Conservation (phyloP, 2,113 vertebrate genomes). For the Sapayoa aenigma region DNA sequence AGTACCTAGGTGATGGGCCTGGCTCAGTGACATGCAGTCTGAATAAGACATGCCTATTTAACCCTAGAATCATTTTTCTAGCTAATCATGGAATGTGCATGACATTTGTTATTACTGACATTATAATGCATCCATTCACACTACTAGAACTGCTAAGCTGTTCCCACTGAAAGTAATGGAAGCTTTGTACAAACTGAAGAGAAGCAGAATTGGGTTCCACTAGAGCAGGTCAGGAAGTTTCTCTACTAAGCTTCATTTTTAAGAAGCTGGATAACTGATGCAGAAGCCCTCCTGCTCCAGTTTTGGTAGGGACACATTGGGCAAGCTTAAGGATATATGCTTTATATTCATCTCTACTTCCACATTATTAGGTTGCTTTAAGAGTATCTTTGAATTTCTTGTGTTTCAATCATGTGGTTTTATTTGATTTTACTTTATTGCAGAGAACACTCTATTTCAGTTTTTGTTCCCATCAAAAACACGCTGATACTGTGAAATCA, state of each 20-base stretch:
- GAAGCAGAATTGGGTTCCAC: neutral
- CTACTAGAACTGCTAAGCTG: conserved; percentile 33
- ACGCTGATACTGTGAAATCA: neutral
- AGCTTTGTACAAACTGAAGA: conserved; percentile 43
- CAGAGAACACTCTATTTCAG: neutral
- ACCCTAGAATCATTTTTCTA: conserved; percentile 62
- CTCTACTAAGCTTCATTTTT: neutral
- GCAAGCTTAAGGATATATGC: neutral
- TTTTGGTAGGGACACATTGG: neutral
- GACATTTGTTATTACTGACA: conserved; percentile 64
- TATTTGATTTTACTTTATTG: neutral
- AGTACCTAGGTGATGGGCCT: conserved; percentile 49
- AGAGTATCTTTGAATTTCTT: neutral
- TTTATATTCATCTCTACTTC: neutral
- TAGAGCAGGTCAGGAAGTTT: neutral
- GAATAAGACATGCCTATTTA: conserved; percentile 65
- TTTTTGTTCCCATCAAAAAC: neutral
- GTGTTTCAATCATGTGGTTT: neutral
- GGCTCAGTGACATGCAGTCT: conserved; percentile 43
- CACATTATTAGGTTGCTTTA: neutral
- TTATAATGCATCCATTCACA: conserved; percentile 52
- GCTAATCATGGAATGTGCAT: conserved; percentile 63
- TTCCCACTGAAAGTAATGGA: conserved; percentile 50
- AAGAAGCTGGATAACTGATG: neutral
- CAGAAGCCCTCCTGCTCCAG: neutral